Conservation (phyloP, 2,888 invertebrate genomes). For the Nomada ferruginata region DNA sequence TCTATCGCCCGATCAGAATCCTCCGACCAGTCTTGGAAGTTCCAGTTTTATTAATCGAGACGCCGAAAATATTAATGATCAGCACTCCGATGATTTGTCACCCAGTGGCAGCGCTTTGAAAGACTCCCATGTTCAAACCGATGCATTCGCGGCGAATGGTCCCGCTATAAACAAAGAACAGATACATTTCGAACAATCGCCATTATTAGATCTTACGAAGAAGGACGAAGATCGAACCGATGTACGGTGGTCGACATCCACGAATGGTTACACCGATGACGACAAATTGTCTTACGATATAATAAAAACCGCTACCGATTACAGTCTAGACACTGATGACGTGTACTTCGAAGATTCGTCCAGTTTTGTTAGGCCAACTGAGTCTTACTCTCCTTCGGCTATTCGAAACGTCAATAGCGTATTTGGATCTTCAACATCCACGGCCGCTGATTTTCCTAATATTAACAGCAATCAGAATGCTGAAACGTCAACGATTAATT, state of each 20-base stretch:
- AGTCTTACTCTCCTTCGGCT: conserved; percentile 15
- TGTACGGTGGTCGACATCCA: conserved; percentile 12
- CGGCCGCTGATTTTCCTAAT: background rate
- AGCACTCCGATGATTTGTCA: conserved; percentile 38
- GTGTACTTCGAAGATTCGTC: conserved; percentile 12
- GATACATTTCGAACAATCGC: conserved; percentile 89
- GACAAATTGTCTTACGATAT: background rate
- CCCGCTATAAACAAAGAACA: conserved; percentile 86
- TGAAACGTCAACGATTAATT: conserved; percentile 6
- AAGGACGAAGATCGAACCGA: conserved; percentile 40
- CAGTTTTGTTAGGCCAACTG: background rate
- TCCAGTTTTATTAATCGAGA: conserved; percentile 24
- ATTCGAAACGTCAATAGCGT: background rate
- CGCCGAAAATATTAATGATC: conserved; percentile 19
- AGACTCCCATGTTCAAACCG: conserved; percentile 33
- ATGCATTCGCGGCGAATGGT: background rate
- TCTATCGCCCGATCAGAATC: background rate
- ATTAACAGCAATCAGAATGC: background rate
- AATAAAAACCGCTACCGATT: background rate
- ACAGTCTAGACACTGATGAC: conserved; percentile 1
- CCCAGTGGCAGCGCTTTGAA: conserved; percentile 39
- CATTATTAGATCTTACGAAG: conserved; percentile 87
- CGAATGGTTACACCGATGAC: background rate
- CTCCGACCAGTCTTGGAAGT: conserved; percentile 30
- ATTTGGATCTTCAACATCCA: conserved; percentile 2